These are phyloP conservation scores for Raja brachyura DNA, from an alignment of 2,113 vertebrate species.

Conservation along the genomic window DNA sequence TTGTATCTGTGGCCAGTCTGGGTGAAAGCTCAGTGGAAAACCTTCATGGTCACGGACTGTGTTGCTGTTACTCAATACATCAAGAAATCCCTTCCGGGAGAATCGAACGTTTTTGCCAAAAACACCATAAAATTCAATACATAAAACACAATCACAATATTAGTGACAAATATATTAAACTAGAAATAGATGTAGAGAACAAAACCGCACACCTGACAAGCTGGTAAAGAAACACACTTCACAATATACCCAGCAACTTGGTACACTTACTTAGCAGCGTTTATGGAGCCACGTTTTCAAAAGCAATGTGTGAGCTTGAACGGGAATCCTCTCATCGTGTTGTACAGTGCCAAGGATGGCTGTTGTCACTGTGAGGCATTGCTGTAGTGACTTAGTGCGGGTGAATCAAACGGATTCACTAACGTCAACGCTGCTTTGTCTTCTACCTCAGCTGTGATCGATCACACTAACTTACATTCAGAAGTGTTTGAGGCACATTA, in stretches of 20 bases:
- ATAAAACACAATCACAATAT: not conserved
- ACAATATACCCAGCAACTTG: not conserved
- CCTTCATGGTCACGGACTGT: not conserved
- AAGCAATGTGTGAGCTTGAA: conserved; percentile 8
- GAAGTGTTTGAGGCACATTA: conserved; percentile 28
- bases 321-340: not conserved
- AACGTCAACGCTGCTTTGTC: not conserved
- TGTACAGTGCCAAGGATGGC: not conserved
- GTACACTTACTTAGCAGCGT: conserved; percentile 22
- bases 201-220: not conserved
- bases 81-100: not conserved
- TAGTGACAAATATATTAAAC: conserved; percentile 22
- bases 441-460: not conserved
- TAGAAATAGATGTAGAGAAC: conserved; percentile 15
- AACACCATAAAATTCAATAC: conserved; percentile 2
- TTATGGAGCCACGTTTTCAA: conserved; percentile 23
- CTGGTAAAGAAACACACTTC: conserved; percentile 5
- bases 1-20: not conserved
- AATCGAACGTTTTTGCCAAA: not conserved
- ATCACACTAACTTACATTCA: conserved; percentile 4
- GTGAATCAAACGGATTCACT: not conserved
- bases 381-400: not conserved
- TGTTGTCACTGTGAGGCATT: not conserved
- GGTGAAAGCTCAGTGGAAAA: conserved; percentile 24
- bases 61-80: conserved; percentile 13